These are phyloP conservation scores for Peromyscus polionotus DNA, from an alignment of 2,113 vertebrate species.

Conservation along the genomic window DNA sequence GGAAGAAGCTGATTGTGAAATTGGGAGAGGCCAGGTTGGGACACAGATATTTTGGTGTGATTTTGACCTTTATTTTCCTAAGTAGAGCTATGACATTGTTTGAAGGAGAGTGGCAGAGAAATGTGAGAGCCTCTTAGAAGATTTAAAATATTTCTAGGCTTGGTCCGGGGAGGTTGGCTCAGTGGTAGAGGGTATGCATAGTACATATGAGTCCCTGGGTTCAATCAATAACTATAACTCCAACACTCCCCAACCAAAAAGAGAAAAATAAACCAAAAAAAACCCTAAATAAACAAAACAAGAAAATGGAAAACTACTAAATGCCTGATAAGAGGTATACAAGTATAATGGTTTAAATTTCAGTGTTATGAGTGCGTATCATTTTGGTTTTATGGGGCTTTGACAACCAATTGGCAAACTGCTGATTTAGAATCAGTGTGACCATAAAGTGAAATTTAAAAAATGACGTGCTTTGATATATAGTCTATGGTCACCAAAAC, in stretches of 20 bases:
- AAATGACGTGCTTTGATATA: not conserved
- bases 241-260: not conserved
- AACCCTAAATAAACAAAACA: not conserved
- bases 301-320: not conserved
- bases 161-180: not conserved
- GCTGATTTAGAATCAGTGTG: not conserved
- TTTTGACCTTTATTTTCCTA: slow-evolving; percentile 24
- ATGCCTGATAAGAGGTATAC: not conserved
- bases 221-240: not conserved
- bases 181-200: not conserved
- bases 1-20: not conserved
- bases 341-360: not conserved
- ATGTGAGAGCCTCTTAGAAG: not conserved
- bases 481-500: not conserved
- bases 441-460: not conserved
- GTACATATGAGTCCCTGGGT: not conserved
- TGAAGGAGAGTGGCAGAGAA: not conserved
- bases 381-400: not conserved
- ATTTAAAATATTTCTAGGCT: not conserved
- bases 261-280: not conserved
- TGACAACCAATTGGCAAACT: not conserved
- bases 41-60: not conserved
- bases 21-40: not conserved
- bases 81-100: not conserved
- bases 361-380: not conserved